Base-by-base conservation (phyloP, 1,140 invertebrate genomes). In the Ctenoplectra terminalis region DNA sequence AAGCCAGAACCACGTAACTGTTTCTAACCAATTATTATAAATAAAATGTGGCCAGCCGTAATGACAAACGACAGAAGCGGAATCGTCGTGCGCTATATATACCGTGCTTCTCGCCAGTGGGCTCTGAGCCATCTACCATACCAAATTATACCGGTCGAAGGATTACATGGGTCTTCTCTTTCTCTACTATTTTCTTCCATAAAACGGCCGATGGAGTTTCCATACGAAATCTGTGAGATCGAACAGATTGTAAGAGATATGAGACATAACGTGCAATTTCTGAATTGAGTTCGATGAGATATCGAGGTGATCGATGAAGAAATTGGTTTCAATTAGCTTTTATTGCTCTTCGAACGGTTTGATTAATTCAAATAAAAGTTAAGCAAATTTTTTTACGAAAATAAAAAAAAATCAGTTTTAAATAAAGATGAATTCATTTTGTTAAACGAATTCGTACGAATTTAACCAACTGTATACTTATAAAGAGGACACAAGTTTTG, bases 1-100 rank as follows among this genome's bases (percentile, higher is more conserved):
- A 82, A 89, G 84, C 76, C 72, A 88, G 86, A 89, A 90, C 85
- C 88, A 76, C 90, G 86, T 92, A 92, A 92, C 91, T 91, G 91
- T 92, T 92, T 90, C 90, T 82, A 91, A 91, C 90, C 91, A 91
- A 92, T 92, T 92, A 92, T 92, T 92, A 92, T 92, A 92, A 92
- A 92, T 92, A 92, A 92, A 92, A 91, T 91, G 90, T 90, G 87
- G 88, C 88, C 87, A 90, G 83, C 79, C 85, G 85, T 91, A 90
- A 92, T 92, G 91, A 92, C 90, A 92, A 92, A 92, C 85, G 89
- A 87, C 90, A 87, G 84, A 75, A 60, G 60, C 79, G 34, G 77
- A 78, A 26, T 31, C 81, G 79, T 79, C 74, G 66, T 66, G 71
- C 50, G 69, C 75, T 64, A 64, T 43, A 40, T n/a, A 40, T 84